Evolutionary conservation across 1,140 invertebrate species (phyloP), one percentile per base, ranked within the genome.

Genomic region (Drosophila eugracilis): DNA sequence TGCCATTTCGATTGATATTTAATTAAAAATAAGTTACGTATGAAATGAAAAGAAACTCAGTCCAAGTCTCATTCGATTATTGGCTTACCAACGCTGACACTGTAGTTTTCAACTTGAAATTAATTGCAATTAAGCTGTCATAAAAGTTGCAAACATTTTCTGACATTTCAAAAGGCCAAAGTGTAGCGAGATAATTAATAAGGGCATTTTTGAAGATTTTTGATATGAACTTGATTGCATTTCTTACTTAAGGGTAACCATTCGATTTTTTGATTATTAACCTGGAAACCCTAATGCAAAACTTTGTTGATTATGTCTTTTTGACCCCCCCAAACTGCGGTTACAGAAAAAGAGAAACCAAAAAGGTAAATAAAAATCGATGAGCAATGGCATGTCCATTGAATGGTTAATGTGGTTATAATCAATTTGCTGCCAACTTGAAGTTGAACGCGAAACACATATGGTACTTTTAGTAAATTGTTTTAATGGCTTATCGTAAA

Each of bases 401-500:
- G 10, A 1, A 12, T 32, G 4, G 3, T 26, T 5, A 26, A 26
- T 26, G n/a, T n/a, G n/a, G n/a, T n/a, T n/a, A n/a, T n/a, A n/a
- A n/a, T n/a, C n/a, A n/a, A n/a, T n/a, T n/a, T n/a, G n/a, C n/a
- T n/a, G n/a, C n/a, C n/a, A n/a, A n/a, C n/a, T n/a, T n/a, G n/a
- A n/a, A n/a, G n/a, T n/a, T n/a, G n/a, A n/a, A n/a, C n/a, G n/a
- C n/a, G n/a, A n/a, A n/a, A n/a, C n/a, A n/a, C n/a, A n/a, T n/a
- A n/a, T n/a, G n/a, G n/a, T 41, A 5, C 7, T 17, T 22, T 15
- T 32, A 21, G 26, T 39, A 17, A 49, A 63, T 62, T 24, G 21
- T 26, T 66, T 19, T 26, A 52, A 66, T 28, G 42, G 48, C 45
- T 69, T 69, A 67, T 69, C 65, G 17, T 36, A 67, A 69, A 67